Conservation (phyloP, 1,140 invertebrate species). For the Brachionus rubens region DNA sequence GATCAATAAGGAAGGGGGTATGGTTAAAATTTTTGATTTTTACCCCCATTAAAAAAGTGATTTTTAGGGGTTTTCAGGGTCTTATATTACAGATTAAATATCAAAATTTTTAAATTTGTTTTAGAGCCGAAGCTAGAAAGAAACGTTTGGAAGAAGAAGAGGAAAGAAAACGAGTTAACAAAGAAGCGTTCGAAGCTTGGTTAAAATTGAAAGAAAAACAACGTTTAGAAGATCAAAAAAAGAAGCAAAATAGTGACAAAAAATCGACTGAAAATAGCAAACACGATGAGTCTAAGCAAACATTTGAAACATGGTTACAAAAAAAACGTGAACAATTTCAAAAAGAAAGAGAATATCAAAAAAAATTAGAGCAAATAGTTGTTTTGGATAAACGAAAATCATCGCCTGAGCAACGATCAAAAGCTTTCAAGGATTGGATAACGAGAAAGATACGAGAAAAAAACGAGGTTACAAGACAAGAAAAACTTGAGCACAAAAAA, state of each 20-base stretch:
- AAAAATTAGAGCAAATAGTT: conserved; percentile 22
- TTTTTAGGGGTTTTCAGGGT: too few species aligned
- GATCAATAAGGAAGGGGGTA: too few species aligned
- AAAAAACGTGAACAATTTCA: conserved; percentile 29
- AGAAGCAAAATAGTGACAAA: background rate
- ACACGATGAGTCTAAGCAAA: background rate
- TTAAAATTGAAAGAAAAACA: conserved; percentile 36
- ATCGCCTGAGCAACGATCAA: conserved; percentile 1
- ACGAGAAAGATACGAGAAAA: conserved; percentile 7
- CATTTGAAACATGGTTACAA: conserved; percentile 20
- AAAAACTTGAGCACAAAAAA: conserved; percentile 39
- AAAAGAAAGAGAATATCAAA: conserved; percentile 37
- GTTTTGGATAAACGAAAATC: conserved; percentile 19
- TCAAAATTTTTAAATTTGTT: too few species aligned
- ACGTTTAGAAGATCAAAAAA: background rate
- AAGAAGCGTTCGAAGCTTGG: conserved; percentile 27
- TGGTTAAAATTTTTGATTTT: too few species aligned
- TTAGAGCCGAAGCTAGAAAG: background rate
- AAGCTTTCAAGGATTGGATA: conserved; percentile 37
- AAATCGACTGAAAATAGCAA: background rate
- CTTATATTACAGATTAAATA: too few species aligned
- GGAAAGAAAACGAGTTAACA: conserved; percentile 10
- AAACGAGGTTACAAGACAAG: background rate
- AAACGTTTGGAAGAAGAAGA: conserved; percentile 33
- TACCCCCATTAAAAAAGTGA: too few species aligned